Evolutionary conservation across 1,140 invertebrate genomes (phyloP).

Genomic region (Drosophila melanica): DNA sequence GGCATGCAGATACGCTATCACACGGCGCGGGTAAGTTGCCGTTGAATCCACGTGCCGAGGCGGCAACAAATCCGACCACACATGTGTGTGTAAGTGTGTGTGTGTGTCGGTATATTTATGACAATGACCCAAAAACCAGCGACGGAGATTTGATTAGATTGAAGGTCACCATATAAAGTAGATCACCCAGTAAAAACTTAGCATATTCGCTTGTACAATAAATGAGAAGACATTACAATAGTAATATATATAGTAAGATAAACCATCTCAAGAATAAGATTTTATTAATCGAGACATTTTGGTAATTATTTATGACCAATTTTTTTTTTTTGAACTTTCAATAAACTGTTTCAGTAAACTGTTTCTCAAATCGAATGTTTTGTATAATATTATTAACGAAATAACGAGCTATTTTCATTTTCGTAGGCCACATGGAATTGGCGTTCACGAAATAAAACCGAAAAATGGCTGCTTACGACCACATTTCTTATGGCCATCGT

Average conservation of each 20-base stretch:
- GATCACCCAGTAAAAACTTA: neutral
- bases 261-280: too few relatives aligned
- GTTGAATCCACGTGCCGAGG: neutral
- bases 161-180: constrained; percentile 43
- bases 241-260: too few relatives aligned
- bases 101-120: constrained; percentile 13
- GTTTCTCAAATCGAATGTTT: too few relatives aligned
- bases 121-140: constrained; percentile 59
- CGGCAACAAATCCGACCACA: neutral
- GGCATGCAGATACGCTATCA: constrained; percentile 92
- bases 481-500: constrained; percentile 75
- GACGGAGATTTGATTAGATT: constrained; percentile 43
- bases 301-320: too few relatives aligned
- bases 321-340: too few relatives aligned
- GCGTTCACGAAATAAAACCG: constrained; percentile 85
- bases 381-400: too few relatives aligned
- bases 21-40: constrained; percentile 86
- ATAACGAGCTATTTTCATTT: neutral
- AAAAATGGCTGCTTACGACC: constrained; percentile 85
- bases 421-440: constrained; percentile 83
- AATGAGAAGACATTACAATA: too few relatives aligned
- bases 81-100: neutral
- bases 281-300: too few relatives aligned
- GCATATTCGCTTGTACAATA: constrained; percentile 3
- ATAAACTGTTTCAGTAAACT: too few relatives aligned